Percentiles rank a stretch among this genome's conserved stretches.
Evolutionary conservation across 64 coral and sea anemone species (phyloP).

Genomic region (Pachyseris speciosa): DNA sequence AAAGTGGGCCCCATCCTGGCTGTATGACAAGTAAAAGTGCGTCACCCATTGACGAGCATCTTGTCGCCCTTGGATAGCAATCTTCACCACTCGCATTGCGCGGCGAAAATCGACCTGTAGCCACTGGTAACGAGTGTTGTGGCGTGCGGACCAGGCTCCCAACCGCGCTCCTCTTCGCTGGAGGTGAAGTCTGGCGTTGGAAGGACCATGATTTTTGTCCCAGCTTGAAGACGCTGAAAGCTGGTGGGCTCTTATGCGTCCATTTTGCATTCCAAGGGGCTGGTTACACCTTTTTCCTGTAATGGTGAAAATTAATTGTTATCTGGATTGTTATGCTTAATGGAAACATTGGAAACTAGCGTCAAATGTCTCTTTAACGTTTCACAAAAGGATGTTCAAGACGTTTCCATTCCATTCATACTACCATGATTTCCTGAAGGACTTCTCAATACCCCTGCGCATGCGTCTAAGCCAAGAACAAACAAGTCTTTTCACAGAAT

Average conservation of each 20-base stretch:
- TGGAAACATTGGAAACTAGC: no score
- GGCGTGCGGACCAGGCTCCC: conserved; percentile 42
- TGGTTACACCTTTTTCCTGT: conserved; percentile 83
- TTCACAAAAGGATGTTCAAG: no score
- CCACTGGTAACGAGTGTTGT: conserved; percentile 68
- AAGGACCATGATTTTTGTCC: conserved; percentile 29
- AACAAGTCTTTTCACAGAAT: no score
- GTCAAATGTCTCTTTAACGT: no score
- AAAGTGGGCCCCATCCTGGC: conserved; percentile 49
- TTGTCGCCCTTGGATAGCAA: conserved; percentile 49
- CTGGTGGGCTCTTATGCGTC: conserved; percentile 26
- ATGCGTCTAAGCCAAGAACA: no score
- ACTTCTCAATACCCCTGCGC: no score
- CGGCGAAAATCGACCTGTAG: conserved; percentile 53
- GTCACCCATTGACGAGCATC: conserved; percentile 60
- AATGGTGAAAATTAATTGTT: not conserved
- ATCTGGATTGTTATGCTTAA: not conserved
- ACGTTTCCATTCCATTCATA: no score
- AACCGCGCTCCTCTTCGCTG: not conserved
- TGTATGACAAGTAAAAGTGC: conserved; percentile 42
- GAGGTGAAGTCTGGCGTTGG: conserved; percentile 39
- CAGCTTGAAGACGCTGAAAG: conserved; percentile 22
- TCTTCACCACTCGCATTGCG: conserved; percentile 43
- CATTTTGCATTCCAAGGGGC: conserved; percentile 84
- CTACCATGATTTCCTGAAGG: no score